Base-by-base conservation (phyloP, 2,888 invertebrate genomes). In the Drosophila putrida region DNA sequence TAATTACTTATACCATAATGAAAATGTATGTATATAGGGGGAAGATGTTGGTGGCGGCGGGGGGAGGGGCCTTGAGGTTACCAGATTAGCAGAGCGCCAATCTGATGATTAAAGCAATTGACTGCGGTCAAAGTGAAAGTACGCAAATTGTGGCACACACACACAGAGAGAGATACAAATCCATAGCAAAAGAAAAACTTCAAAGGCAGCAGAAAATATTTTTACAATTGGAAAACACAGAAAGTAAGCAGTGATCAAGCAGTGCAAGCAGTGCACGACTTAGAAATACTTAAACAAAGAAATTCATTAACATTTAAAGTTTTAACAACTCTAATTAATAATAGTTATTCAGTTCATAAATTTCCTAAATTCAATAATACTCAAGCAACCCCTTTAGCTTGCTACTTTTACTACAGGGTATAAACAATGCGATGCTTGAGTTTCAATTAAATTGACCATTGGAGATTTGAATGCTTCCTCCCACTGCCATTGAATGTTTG, bases 1-100 rank as follows among this genome's bases (percentile, higher is more conserved):
- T 78, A 88, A 88, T 86, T 80, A 88, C 86, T 86, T 80, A 82
- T 75, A 70, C 70, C 67, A 71, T 50, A 47, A 54, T 61, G 61
- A 53, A 65, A 65, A 58, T 59, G 49, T 66, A n/a, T 33, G n/a
- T 25, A 33, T 9, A 6, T 11, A 31, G 41, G n/a, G 25, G 28
- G 28, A 36, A 10, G 31, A 20, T n/a, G n/a, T 25, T n/a, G n/a
- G 33, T 8, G 10, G n/a, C 0, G 11, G 27, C 10, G 27, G 1
- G 15, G 3, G 13, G 15, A n/a, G 27, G 11, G 25, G 54, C 5
- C 27, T 85, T 68, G 77, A 58, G 88, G 83, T 85, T 88, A 88
- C 43, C 68, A 68, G 83, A 78, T 71, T 86, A 82, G 66, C 35
- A 38, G 55, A 55, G 62, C 64, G 51, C 60, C 51, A 68, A 50